phyloP scores from a whole-genome alignment of 1,140 invertebrate genomes.

The Apolygus lucorum region DNA sequence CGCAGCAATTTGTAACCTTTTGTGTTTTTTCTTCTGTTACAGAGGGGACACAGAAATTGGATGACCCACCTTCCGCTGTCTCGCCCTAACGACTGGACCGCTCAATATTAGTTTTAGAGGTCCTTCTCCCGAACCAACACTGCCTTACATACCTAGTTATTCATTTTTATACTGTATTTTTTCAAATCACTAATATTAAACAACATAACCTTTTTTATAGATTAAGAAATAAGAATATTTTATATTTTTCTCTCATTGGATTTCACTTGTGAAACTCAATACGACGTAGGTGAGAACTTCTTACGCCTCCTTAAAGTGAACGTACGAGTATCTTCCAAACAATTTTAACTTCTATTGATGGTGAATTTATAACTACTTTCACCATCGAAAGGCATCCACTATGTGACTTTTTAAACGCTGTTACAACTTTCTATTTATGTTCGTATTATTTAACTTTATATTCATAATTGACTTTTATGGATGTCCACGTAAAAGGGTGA shows the following conservation, averaged over 20 bases:
- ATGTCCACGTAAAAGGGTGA: background rate
- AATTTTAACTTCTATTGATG: no score
- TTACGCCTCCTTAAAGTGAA: no score
- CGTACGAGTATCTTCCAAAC: no score
- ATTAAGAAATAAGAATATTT: background rate
- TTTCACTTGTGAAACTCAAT: background rate
- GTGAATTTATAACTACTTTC: no score
- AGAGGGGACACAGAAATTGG: constrained; percentile 19
- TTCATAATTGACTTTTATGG: background rate
- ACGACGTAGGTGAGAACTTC: no score
- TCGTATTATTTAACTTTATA: background rate
- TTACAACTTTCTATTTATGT: no score
- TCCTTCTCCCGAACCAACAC: constrained; percentile 18
- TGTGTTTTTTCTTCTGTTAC: constrained; percentile 18
- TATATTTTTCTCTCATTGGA: background rate
- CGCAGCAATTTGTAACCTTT: no score
- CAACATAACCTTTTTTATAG: background rate
- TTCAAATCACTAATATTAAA: background rate
- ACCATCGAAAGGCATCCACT: no score
- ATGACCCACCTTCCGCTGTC: constrained; percentile 20
- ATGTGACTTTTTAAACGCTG: no score
- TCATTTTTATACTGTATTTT: background rate
- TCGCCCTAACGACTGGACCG: background rate
- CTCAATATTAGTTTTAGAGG: background rate
- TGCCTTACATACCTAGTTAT: constrained; percentile 21